A percentile compares a stretch with the other conserved stretches of the same genome.
These are phyloP conservation scores for Agrotis segetum DNA, from an alignment of 2,888 invertebrate species.

Conservation along the genomic window DNA sequence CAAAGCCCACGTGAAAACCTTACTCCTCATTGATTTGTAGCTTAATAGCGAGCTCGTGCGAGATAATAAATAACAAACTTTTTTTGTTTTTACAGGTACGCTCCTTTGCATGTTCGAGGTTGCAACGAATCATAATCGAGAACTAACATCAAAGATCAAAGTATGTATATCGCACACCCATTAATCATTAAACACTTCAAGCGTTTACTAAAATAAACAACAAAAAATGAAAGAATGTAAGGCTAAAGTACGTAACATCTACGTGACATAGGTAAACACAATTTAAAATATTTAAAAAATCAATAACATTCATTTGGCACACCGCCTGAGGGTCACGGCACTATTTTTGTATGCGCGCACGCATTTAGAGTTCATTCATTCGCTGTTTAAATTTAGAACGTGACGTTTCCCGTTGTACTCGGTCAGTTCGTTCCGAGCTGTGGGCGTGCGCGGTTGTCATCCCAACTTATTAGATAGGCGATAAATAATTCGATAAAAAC, in stretches of 20 bases:
- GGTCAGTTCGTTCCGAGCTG: constrained; percentile 66
- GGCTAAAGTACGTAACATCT: constrained; percentile 24
- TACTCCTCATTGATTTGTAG: not conserved
- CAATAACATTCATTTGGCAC: constrained; percentile 67
- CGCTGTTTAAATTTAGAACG: constrained; percentile 79
- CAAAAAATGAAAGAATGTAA: constrained; percentile 29
- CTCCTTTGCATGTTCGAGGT: constrained; percentile 13
- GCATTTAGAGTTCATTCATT: constrained; percentile 88
- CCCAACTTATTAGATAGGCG: constrained; percentile 44
- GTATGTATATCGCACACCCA: constrained; percentile 55
- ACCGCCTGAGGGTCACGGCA: constrained; percentile 76
- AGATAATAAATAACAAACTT: constrained; percentile 15
- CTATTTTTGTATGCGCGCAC: constrained; percentile 79
- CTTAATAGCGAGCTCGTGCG: not conserved
- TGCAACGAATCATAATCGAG: constrained; percentile 16
- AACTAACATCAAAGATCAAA: constrained; percentile 48
- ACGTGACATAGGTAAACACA: constrained; percentile 57
- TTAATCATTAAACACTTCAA: constrained; percentile 43
- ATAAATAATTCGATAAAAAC: constrained; percentile 43
- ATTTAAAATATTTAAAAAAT: constrained; percentile 54
- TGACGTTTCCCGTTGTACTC: constrained; percentile 71
- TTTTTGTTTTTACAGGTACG: constrained; percentile 57
- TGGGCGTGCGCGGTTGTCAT: constrained; percentile 72
- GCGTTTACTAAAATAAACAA: constrained; percentile 37
- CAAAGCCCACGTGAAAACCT: no score